These are phyloP conservation scores for Bos indicus DNA, from an alignment of 2,113 vertebrate species.

Conservation along the genomic window DNA sequence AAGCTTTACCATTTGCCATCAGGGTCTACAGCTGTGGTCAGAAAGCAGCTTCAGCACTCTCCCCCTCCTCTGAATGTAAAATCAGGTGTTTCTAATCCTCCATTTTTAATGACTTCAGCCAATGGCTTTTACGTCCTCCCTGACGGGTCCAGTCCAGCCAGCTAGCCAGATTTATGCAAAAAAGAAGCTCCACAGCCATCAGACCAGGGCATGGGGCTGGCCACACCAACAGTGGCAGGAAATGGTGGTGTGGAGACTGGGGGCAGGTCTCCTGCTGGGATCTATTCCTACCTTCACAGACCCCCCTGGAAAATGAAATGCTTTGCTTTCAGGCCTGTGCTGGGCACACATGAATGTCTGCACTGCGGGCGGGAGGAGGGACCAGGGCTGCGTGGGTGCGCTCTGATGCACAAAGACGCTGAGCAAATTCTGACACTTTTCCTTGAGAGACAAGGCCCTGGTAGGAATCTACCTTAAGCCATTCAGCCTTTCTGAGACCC, in stretches of 20 bases:
- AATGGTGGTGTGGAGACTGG: neutral
- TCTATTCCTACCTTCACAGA: neutral
- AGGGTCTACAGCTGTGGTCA: conserved; percentile 18
- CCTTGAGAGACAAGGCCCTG: conserved; percentile 2
- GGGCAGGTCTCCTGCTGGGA: neutral
- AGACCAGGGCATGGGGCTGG: neutral
- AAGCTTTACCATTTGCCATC: conserved; percentile 26
- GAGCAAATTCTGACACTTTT: conserved; percentile 34
- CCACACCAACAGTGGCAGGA: neutral
- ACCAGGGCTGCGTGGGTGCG: neutral
- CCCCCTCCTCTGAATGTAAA: conserved; percentile 24
- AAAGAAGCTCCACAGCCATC: neutral
- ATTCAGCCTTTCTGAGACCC: neutral
- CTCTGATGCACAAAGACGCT: neutral
- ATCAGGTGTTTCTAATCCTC: conserved; percentile 37
- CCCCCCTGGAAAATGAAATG: neutral
- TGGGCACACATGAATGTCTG: neutral
- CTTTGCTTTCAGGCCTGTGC: neutral
- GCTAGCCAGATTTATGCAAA: neutral
- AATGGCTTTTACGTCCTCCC: neutral
- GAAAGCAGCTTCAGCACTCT: neutral
- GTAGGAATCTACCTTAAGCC: neutral
- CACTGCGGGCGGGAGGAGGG: neutral
- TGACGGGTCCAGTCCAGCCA: neutral
- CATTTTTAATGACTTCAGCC: conserved; percentile 38